Conservation (phyloP, 1,140 invertebrate genomes). For the Eupeodes corollae region DNA sequence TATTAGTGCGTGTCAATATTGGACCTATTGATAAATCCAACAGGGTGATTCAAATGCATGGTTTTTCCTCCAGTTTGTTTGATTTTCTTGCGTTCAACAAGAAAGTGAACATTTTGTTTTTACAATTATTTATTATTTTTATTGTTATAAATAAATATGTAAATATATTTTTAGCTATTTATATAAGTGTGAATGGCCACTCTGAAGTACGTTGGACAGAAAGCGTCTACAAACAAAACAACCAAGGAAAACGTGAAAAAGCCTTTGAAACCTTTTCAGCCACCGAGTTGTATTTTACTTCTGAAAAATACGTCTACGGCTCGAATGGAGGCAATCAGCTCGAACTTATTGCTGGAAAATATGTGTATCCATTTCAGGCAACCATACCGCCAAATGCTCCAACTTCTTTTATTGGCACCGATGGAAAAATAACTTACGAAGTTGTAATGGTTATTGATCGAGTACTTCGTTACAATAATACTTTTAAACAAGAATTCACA, state of each 20-base stretch:
- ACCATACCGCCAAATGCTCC: slow-evolving; percentile 46
- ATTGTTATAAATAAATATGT: not conserved
- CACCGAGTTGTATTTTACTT: slow-evolving; percentile 25
- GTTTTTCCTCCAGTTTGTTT: not conserved
- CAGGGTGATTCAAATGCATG: not conserved
- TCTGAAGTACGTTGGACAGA: slow-evolving; percentile 47
- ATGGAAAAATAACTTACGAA: slow-evolving; percentile 56
- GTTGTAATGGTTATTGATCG: slow-evolving; percentile 56
- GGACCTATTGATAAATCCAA: not conserved
- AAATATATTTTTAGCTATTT: slow-evolving; percentile 37
- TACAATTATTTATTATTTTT: not conserved
- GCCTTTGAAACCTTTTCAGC: slow-evolving; percentile 19
- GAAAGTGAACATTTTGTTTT: not conserved
- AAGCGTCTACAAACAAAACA: slow-evolving; percentile 40
- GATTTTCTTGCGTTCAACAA: not conserved
- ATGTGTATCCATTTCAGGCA: slow-evolving; percentile 47
- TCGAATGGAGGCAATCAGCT: slow-evolving; percentile 39
- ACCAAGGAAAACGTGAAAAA: slow-evolving; percentile 32
- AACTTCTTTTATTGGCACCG: slow-evolving; percentile 59
- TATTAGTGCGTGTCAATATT: too few species aligned
- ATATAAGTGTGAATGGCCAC: slow-evolving; percentile 45
- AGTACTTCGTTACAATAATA: slow-evolving; percentile 64
- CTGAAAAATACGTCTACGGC: slow-evolving; percentile 24
- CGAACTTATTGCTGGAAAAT: slow-evolving; percentile 44
- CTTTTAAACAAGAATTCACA: slow-evolving; percentile 57